Conservation (phyloP, 2,888 invertebrate genomes). For the Harpagoxenus sublaevis region DNA sequence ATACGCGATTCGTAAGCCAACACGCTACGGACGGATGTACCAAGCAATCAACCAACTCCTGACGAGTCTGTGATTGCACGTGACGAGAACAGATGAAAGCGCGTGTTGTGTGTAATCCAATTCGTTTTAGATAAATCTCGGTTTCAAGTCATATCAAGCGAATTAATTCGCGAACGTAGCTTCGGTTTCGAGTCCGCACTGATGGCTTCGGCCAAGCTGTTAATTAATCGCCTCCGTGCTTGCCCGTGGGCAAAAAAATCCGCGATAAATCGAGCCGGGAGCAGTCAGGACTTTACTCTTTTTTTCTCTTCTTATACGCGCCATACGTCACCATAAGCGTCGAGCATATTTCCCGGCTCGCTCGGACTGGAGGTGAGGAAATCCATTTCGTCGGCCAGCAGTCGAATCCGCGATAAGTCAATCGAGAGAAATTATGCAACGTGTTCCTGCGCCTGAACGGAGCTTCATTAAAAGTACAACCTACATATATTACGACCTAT, state of each 20-base stretch:
- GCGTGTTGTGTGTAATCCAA: conserved; percentile 60
- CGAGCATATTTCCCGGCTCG: conserved; percentile 68
- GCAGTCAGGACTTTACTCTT: conserved; percentile 54
- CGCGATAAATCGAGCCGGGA: conserved; percentile 68
- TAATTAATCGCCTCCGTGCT: conserved; percentile 73
- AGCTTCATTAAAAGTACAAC: conserved; percentile 45
- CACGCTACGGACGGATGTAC: neutral
- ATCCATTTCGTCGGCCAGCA: conserved; percentile 63
- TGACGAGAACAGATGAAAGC: conserved; percentile 63
- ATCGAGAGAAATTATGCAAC: conserved; percentile 51
- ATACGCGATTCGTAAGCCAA: conserved; percentile 7
- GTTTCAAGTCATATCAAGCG: conserved; percentile 63
- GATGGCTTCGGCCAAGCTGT: conserved; percentile 60
- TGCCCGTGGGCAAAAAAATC: conserved; percentile 53
- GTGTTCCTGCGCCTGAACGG: conserved; percentile 27
- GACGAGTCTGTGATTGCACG: conserved; percentile 35
- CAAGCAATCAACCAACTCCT: conserved; percentile 46
- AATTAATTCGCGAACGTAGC: conserved; percentile 60
- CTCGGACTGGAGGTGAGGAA: conserved; percentile 62
- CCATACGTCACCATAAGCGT: conserved; percentile 67
- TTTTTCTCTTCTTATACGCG: conserved; percentile 55
- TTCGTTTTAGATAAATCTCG: conserved; percentile 52
- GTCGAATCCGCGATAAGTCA: conserved; percentile 48
- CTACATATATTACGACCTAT: conserved; percentile 7
- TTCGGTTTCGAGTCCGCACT: conserved; percentile 42